phyloP scores from a whole-genome alignment of 2,113 vertebrate species.

The Dipodomys spectabilis region DNA sequence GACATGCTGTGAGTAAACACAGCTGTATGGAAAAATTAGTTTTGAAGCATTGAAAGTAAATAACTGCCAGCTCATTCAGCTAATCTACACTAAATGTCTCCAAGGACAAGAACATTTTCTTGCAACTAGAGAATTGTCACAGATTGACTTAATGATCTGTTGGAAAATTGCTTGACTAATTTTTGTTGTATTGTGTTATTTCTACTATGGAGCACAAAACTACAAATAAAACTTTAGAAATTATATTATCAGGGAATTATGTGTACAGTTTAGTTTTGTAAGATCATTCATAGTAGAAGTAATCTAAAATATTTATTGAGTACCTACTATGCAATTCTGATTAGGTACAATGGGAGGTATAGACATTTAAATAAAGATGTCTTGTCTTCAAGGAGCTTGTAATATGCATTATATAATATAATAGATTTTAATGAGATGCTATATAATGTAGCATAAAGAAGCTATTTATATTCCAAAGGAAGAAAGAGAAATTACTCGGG shows the following conservation, averaged over 20 bases:
- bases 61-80: constrained; percentile 61
- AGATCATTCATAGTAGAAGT: constrained; percentile 37
- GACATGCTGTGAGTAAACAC: constrained; percentile 87
- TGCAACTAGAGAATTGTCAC: not conserved
- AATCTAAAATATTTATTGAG: constrained; percentile 39
- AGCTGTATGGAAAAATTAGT: constrained; percentile 83
- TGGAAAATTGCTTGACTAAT: constrained; percentile 40
- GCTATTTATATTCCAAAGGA: too few relatives aligned
- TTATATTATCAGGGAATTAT: constrained; percentile 6
- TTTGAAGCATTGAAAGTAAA: constrained; percentile 71
- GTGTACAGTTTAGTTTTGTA: constrained; percentile 30
- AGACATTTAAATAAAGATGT: not conserved
- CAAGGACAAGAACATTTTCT: constrained; percentile 50
- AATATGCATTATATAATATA: not conserved
- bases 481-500: not conserved
- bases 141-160: not conserved
- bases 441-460: not conserved
- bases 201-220: constrained; percentile 14
- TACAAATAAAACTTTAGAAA: constrained; percentile 48
- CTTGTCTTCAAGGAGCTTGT: not conserved
- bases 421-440: constrained; percentile 45
- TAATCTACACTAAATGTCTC: constrained; percentile 52
- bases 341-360: not conserved
- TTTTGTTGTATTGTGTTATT: constrained; percentile 14
- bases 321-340: not conserved